Base-by-base conservation (phyloP, 2,113 vertebrate genomes). In the Cnemophilus loriae region DNA sequence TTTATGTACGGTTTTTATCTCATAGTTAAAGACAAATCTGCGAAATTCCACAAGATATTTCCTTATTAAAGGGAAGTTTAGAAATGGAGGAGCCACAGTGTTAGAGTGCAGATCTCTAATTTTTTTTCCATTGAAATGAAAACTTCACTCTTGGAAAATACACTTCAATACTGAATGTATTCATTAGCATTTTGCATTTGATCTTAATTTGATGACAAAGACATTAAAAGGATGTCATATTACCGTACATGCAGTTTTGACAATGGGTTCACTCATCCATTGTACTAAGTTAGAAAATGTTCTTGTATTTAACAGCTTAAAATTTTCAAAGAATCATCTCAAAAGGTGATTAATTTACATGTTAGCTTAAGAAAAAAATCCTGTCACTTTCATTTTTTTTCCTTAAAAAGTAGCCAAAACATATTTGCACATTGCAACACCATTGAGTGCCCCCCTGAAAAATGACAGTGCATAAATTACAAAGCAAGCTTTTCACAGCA, bases 31-130 rank as follows among this genome's bases (percentile, higher is more conserved):
- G 81, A 87, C 49, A 95, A 92, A 56, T 30, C 39, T 96, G 87
- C 75, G 95, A 95, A 96, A 95, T 95, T 96, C 82, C 84, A 82
- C n/a, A 89, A 93, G 37, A 20, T 79, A 90, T 83, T 93, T 96
- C 65, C n/a, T 96, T 88, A 60, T 63, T 95, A 94, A 92, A 88
- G 26, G 22, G 21, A 57, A 50, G 73, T 93, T 46, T 42, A 42
- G 73, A 94, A 95, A 81, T 23, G 79, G 20, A 90, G 32, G 30
- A 92, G 39, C 19, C 47, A 73, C 2, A 6, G n/a, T 41, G 55
- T 44, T 63, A 42, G 39, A 57, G 24, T 49, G 47, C 50, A 64
- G 50, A 73, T 75, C 24, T 94, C 70, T 60, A 17, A 20, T 53
- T 91, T 88, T 70, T 64, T 89, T 81, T 44, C 46, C 44, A 83